Evolutionary conservation across 2,888 invertebrate genomes (phyloP), one percentile per base, ranked within the genome.

Genomic region (Parnassius apollo): DNA sequence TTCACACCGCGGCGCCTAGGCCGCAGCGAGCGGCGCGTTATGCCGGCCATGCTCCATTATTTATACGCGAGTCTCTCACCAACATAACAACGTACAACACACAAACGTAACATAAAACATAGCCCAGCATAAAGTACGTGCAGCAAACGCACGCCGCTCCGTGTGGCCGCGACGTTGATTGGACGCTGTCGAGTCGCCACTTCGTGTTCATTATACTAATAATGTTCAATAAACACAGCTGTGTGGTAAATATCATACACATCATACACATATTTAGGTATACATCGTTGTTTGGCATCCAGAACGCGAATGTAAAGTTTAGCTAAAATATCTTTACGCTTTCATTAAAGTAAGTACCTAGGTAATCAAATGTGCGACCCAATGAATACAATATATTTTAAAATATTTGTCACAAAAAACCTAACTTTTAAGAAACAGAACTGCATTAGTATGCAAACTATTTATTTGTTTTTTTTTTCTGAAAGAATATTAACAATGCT

Each of bases 21-120:
- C 86, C 88, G 78, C 89, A 84, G 87, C 88, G 85, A 86, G 89
- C 80, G 87, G 84, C 87, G 85, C 88, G 82, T 74, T 81, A 81
- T 81, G 76, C 83, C 82, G 81, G 78, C 80, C 82, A 75, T 78
- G 79, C 81, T 87, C 83, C 89, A 90, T 91, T 89, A 90, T 91
- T 91, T 88, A 91, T 88, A 83, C 81, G 80, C 81, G 77, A 76
- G 75, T 72, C 77, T 74, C 61, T 58, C 65, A 65, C 65, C 64
- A 61, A 67, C 63, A 63, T 51, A 63, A 59, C 63, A 56, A 72
- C 74, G 71, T 73, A 54, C 62, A 60, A 45, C 65, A 66, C 53
- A 58, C 68, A 66, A 70, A 73, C 72, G 71, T 65, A 68, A 68
- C 65, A 70, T 66, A 68, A 60, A 62, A 57, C 57, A 62, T 42